Evolutionary conservation across 2,797 vertebrate species (phyloP), one percentile per base, ranked within the genome.

Genomic region (Urophycis tenuis): DNA sequence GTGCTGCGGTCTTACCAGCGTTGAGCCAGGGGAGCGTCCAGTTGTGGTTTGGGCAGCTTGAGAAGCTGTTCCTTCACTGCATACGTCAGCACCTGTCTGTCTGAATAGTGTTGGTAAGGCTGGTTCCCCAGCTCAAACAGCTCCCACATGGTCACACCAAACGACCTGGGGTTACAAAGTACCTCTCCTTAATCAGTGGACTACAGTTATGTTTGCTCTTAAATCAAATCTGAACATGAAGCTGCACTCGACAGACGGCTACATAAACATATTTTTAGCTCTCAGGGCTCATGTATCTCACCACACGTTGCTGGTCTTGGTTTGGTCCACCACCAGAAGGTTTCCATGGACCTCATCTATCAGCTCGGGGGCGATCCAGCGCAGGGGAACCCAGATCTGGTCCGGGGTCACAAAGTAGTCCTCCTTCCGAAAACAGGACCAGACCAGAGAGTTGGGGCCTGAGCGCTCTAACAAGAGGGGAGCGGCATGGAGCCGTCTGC

Each of bases 351-450:
- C 97, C 75, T 99, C 97, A 0, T 99, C 98, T 69, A 99, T 96
- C 81, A 99, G 96, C 89, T 99, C 98, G 0, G 98, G 98, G 0
- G 98, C 97, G 5, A 99, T 98, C 98, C 98, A 99, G 85, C 98
- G 96, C 87, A 99, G 90, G 0, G 98, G 96, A 85, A 99, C 96
- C 97, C 98, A 98, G 86, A 98, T 95, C 92, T 98, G 97, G 92
- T 99, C 98, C 25, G 96, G 92, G 0, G 98, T 99, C 88, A 98
- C 92, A 17, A 96, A 96, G 89, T 99, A 99, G 88, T 99, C 98
- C n/a, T 98, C 96, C 98, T 99, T 53, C 2, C 80, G 25, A 49
- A 83, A 0, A 22, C 15, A 45, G 41, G 0, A 25, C 19, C 39
- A 25, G 5, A 34, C 39, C 2, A 12, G 67, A 3, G 49, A n/a